Base-by-base conservation (phyloP, 1,140 invertebrate genomes). In the Magallana gigas region DNA sequence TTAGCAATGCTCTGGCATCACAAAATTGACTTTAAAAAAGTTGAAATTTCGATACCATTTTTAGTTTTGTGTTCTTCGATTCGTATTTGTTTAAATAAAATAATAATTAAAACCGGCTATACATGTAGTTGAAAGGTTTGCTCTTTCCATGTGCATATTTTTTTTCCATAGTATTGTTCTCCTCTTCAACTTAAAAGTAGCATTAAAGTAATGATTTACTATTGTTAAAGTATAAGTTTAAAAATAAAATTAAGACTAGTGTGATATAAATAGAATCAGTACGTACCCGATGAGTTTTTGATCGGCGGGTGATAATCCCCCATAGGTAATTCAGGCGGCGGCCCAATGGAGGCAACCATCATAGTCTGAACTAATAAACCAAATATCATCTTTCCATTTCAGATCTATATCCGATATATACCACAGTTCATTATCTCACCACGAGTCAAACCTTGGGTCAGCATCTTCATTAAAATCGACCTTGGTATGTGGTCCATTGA, bases 341-440 rank as follows among this genome's bases (percentile, higher is more conserved):
- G 14, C 18, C 68, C 68, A 6, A 29, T 12, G 36, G 68, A 23
- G 18, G 68, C 68, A 76, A 76, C 68, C 23, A 76, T 29, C 68
- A 76, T 9, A 23, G 68, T 76, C 18, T 76, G 23, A 76, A 76
- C 23, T 29, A 76, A 76, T 76, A 76, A 76, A 36, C 68, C 68
- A 76, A 76, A 76, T 76, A 76, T 29, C 68, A 76, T 76, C 18
- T 76, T 76, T 76, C 68, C 68, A 76, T 76, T 29, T 76, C 68
- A 76, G 23, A 76, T 29, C 68, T 29, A 76, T 76, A 29, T 29
- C 68, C 36, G 8, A 29, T 8, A 8, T 29, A 29, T 76, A 29
- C 36, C 36, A 36, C 36, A 18, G 14, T 29, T 12, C 23, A 23
- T 8, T 36, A 2, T 76, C 68, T 1, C 68, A 29, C 11, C 68